Conservation (phyloP, 2,113 vertebrate genomes). For the Microtus oregoni region DNA sequence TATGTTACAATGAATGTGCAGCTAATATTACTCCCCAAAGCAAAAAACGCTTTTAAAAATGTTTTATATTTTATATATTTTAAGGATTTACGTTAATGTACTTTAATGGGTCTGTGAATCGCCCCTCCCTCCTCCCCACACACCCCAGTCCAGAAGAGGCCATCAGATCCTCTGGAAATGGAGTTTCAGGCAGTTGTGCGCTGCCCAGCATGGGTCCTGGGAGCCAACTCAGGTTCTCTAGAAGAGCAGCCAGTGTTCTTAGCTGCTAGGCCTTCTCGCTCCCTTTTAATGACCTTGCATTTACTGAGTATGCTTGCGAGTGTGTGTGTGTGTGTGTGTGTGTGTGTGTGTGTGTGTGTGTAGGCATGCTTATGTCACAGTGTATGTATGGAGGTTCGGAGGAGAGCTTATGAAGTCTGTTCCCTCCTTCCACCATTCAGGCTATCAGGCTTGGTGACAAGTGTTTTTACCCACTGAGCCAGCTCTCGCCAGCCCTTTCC, state of each 20-base stretch:
- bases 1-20: not conserved
- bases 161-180: not conserved
- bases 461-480: not conserved
- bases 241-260: not conserved
- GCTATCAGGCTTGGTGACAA: not conserved
- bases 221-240: not conserved
- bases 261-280: not conserved
- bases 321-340: too few relatives aligned
- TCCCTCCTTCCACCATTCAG: not conserved
- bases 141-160: not conserved
- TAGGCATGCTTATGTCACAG: too few relatives aligned
- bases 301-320: not conserved
- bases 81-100: not conserved
- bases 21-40: not conserved
- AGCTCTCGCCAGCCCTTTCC: not conserved
- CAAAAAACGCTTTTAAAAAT: not conserved
- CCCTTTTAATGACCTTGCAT: not conserved
- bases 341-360: too few relatives aligned
- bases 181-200: not conserved
- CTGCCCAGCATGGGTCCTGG: not conserved
- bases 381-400: not conserved
- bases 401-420: not conserved
- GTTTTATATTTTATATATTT: not conserved
- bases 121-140: fast-evolving
- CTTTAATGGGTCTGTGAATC: not conserved